A percentile compares a stretch with the other conserved stretches of the same genome.
phyloP scores from a whole-genome alignment of 2,888 invertebrate genomes.

The Dolichopus griseipennis region DNA sequence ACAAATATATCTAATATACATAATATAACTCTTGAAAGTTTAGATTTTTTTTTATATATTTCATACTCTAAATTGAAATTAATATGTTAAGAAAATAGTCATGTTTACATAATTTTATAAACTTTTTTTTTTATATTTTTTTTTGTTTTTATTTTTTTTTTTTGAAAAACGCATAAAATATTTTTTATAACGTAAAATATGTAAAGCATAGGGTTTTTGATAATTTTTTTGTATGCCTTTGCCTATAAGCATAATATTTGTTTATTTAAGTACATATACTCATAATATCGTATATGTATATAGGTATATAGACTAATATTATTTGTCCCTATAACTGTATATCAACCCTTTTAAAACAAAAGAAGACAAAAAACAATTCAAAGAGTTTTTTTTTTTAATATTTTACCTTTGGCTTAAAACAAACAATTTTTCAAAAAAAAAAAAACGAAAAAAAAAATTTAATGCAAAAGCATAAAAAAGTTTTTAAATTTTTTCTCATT shows the following conservation, averaged over 20 bases:
- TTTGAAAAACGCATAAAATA: background rate
- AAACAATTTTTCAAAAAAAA: no score
- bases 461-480: constrained; percentile 3
- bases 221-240: background rate
- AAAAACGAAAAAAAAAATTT: background rate
- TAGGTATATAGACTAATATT: background rate
- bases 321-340: background rate
- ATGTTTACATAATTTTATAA: background rate
- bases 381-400: background rate
- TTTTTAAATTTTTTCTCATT: background rate
- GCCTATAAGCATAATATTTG: background rate
- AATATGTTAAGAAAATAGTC: background rate
- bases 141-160: no score
- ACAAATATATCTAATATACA: no score
- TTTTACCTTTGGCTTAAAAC: background rate
- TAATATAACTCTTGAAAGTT: no score
- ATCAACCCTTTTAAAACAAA: constrained; percentile 1
- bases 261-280: background rate
- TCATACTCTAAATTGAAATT: background rate
- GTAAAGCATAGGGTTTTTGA: background rate
- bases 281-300: background rate
- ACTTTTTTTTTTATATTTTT: background rate
- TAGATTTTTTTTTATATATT: no score
- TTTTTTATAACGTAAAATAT: background rate
- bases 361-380: background rate